Evolutionary conservation across 92 coral and sea anemone species (phyloP), one percentile per base, ranked within the genome.

Genomic region (Actinostola sp.): DNA sequence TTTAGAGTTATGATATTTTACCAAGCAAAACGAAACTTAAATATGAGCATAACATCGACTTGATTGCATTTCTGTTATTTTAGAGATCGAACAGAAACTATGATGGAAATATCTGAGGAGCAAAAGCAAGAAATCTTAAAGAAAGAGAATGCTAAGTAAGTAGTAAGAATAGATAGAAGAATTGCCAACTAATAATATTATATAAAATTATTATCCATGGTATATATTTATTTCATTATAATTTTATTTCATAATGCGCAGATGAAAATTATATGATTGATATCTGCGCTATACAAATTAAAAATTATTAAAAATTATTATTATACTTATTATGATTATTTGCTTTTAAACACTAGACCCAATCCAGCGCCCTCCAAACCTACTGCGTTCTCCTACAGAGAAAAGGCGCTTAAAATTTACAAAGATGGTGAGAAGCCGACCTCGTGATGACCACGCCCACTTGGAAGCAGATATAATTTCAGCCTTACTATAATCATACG

Each of bases 31-130:
- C 19, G 38, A 29, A n/a, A 17, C 38, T 6, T 16, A 13, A 16
- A 19, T 2, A 17, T 19, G 53, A 3, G 7, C 23, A 13, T 46
- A 4, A 5, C 30, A 36, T 17, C 23, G 19, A 10, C 19, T 20
- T 74, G 24, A 51, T 53, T 23, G 17, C 16, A 20, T 67, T 33
- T 67, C 8, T 33, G 15, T 36, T 20, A 15, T 53, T 70, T 1
- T 83, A 95, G 99, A 53, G 97, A 95, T 77, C 89, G 81, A 72
- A 91, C 83, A 8, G 99, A 95, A 59, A 31, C 74, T 9, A 77
- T 88, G 61, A 80, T 88, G 89, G 97, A 92, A 68, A 73, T 95
- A 49, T 70, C 92, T 16, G 92, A 95, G 66, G 99, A 95, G 76
- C 80, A 83, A 80, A 87, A 87, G 73, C 87, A 95, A 56, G 92